These are phyloP conservation scores for Halcyon badia DNA, from an alignment of 2,797 vertebrate genomes.

Conservation along the genomic window DNA sequence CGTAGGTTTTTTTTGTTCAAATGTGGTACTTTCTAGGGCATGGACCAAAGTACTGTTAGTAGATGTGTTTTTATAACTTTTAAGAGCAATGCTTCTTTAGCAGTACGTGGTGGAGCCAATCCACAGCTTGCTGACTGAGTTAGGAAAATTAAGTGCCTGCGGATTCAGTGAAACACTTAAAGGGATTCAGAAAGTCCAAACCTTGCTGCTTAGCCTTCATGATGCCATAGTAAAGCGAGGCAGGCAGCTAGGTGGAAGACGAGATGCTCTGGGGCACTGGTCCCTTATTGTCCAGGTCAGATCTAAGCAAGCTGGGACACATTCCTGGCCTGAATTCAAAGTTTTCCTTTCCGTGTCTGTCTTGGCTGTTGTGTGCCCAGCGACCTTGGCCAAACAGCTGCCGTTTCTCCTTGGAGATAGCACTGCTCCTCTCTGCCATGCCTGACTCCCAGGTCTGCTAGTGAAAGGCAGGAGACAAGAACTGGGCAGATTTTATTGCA, in stretches of 20 bases:
- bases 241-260: neutral
- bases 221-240: neutral
- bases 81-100: neutral
- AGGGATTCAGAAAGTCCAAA: neutral
- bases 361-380: accelerated
- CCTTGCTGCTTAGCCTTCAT: neutral
- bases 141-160: neutral
- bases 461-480: neutral
- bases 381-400: neutral
- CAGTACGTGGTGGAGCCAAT: neutral
- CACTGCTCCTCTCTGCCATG: neutral
- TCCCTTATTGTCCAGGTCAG: neutral
- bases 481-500: neutral
- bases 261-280: neutral
- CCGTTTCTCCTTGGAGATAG: neutral
- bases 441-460: neutral
- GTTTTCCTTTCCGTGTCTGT: neutral
- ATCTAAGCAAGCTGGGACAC: neutral
- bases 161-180: neutral
- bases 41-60: neutral
- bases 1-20: neutral
- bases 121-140: neutral
- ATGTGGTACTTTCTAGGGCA: neutral
- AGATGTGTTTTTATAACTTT: neutral
- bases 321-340: neutral